Evolutionary conservation across 2,888 invertebrate genomes (phyloP), one percentile per base, ranked within the genome.

Genomic region (Yponomeuta evonymella): DNA sequence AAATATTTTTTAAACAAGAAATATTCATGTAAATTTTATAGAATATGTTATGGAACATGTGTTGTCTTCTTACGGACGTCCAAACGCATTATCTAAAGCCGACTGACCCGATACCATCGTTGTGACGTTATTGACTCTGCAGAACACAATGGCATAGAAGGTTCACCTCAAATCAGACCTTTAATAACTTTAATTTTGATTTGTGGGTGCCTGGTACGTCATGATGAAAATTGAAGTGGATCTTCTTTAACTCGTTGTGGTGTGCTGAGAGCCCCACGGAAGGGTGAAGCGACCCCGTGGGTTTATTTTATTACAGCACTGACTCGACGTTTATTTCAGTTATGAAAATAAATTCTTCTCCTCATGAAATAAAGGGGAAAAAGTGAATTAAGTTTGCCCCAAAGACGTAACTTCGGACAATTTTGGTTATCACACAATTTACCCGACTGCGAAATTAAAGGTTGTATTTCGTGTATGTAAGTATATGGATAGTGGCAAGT

Each of bases 311-410:
- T 89, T 86, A 86, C 83, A 76, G 80, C 84, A 82, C 88, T 88
- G 90, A 89, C 86, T 87, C 81, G 84, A 85, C 89, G 83, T 88
- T 89, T 90, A 89, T 87, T 86, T 85, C 86, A 86, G 84, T 85
- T 87, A 89, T 89, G 86, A 87, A 88, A 87, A 89, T 87, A 86
- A 87, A 88, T 86, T 85, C 51, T 58, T 79, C 75, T 79, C 75
- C 76, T 81, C 79, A 78, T 83, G 83, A 83, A 85, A 72, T 85
- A 79, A 86, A 85, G 82, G 80, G 82, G 80, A 81, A 84, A 83
- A 82, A 85, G 80, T 80, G 81, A 83, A 86, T 86, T 82, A 86
- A 85, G 80, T 75, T 76, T 80, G 81, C 79, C 51, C 51, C 15
- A 15, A 58, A 58, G 51, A 58, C 12, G 8, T 5, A 43, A 36